A percentile compares a stretch with the other conserved stretches of the same genome.
phyloP scores from a whole-genome alignment of 2,888 invertebrate species.

The Cerastoderma edule region DNA sequence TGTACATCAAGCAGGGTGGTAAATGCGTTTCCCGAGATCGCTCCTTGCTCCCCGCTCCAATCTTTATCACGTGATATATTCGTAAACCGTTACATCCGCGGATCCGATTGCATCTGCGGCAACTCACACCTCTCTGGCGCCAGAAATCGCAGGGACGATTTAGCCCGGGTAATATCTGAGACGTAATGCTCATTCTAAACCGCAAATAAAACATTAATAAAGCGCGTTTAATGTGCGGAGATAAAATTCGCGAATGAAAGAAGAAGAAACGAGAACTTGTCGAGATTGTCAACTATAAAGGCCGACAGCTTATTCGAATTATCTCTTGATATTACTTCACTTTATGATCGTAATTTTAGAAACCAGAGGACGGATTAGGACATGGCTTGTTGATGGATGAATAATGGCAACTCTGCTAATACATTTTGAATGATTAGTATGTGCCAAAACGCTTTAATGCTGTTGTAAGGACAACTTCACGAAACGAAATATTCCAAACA shows the following conservation, averaged over 20 bases:
- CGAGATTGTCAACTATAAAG: conserved; percentile 33
- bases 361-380: no score
- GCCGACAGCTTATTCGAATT: conserved; percentile 10
- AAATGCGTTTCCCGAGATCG: conserved; percentile 2
- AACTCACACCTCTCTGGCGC: conserved; percentile 20
- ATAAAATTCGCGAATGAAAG: conserved; percentile 24
- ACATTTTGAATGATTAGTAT: no score
- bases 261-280: no score
- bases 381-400: no score
- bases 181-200: conserved; percentile 9
- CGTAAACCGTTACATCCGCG: conserved; percentile 14
- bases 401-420: no score
- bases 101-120: conserved; percentile 9
- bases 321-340: conserved; percentile 13
- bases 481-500: no score
- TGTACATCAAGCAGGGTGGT: conserved; percentile 4
- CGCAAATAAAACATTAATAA: conserved; percentile 32
- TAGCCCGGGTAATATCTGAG: conserved; percentile 17
- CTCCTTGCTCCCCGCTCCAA: no score
- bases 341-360: no score
- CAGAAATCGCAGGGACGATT: conserved; percentile 13
- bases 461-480: no score
- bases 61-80: conserved; percentile 20
- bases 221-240: conserved; percentile 23
- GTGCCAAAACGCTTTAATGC: no score